Evolutionary conservation across 2,113 vertebrate genomes (phyloP), one percentile per base, ranked within the genome.

Genomic region (Ranitomeya variabilis): DNA sequence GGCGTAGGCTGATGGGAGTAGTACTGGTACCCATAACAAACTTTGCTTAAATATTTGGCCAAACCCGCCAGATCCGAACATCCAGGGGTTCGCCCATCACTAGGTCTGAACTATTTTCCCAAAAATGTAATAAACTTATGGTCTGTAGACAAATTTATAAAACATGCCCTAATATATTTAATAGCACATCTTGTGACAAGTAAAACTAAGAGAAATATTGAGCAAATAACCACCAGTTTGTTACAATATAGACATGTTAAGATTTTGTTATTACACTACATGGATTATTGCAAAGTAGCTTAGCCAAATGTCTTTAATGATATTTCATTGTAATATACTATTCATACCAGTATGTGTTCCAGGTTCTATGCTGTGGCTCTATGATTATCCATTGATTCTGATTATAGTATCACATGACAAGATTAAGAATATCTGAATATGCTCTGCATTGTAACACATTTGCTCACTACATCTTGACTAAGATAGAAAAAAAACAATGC

Each of bases 331-430:
- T 74, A 74, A 74, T 74, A 73, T 16, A 51, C 37, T 74, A 0
- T 74, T 18, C 16, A 74, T 15, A 74, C 9, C 71, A 74, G 71
- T 74, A 51, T 19, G 71, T 74, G 2, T 71, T 51, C 37, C 7
- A 45, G 37, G 31, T 45, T 74, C 71, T 74, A 37, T 51, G 51
- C 15, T 74, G 37, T 8, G 18, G 37, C 71, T 74, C 10, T 74
- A 74, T 51, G 15, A 74, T 74, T 74, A 74, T 51, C 15, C 14
- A 74, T 51, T 45, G 31, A 74, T 51, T 74, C 16, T 74, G 6
- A 74, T 74, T 74, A 74, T 51, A 74, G 71, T 74, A 45, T 74
- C 37, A 74, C 7, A 74, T 74, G 8, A 74, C 31, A 74, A 18
- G 19, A 74, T 31, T 45, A 74, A 74, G 71, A 15, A 74, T 74